Evolutionary conservation across 2,797 vertebrate genomes (phyloP).

Genomic region (Distichodus sexfasciatus): DNA sequence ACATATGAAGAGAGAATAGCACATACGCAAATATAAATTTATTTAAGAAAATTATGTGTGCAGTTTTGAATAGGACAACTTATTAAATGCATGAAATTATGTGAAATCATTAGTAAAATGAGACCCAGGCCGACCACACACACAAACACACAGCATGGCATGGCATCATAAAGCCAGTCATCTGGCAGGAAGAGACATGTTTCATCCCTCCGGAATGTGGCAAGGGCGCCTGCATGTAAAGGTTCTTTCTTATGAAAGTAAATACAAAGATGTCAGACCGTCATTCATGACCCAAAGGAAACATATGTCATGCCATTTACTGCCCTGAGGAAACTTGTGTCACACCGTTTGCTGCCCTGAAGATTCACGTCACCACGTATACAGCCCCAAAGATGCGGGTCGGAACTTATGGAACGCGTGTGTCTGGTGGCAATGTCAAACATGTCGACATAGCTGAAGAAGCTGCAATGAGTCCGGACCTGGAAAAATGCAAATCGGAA

Average conservation of each 20-base stretch:
- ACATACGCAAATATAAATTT: too few relatives aligned
- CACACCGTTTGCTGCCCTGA: slow-evolving; percentile 15
- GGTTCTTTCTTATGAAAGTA: background rate
- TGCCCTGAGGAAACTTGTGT: slow-evolving; percentile 6
- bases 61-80: too few relatives aligned
- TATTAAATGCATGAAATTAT: too few relatives aligned
- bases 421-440: background rate
- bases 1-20: too few relatives aligned
- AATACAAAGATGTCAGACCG: slow-evolving; percentile 1
- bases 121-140: too few relatives aligned
- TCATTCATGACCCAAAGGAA: background rate
- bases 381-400: slow-evolving; percentile 10
- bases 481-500: background rate
- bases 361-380: background rate
- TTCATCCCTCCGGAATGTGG: background rate
- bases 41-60: too few relatives aligned
- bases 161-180: background rate
- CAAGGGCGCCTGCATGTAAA: background rate
- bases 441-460: background rate
- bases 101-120: too few relatives aligned
- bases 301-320: slow-evolving; percentile 4
- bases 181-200: slow-evolving; percentile 19
- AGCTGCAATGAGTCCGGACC: background rate
- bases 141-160: background rate
- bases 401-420: background rate